These are phyloP conservation scores for Plusia festucae DNA, from an alignment of 2,888 invertebrate genomes.

Conservation along the genomic window DNA sequence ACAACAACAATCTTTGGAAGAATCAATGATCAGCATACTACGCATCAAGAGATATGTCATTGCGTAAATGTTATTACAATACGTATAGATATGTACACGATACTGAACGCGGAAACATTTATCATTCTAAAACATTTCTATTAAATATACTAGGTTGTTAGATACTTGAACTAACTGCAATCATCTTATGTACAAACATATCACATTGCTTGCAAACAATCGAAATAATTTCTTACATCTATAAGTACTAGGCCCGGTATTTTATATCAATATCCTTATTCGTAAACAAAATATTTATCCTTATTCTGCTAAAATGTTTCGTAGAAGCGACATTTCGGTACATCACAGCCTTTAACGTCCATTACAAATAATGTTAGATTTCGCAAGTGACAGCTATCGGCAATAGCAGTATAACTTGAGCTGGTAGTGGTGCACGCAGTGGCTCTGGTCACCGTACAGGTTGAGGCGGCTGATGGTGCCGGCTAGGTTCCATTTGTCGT, in stretches of 20 bases:
- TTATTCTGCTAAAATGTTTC: slow-evolving; percentile 37
- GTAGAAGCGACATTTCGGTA: slow-evolving; percentile 43
- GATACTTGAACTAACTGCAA: no score
- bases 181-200: slow-evolving; percentile 16
- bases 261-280: slow-evolving; percentile 17
- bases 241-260: slow-evolving; percentile 7
- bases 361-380: slow-evolving; percentile 17
- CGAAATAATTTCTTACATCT: slow-evolving; percentile 6
- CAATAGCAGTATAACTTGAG: slow-evolving; percentile 95
- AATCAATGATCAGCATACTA: neutral
- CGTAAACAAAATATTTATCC: slow-evolving; percentile 33
- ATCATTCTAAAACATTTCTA: slow-evolving; percentile 14
- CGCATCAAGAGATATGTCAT: slow-evolving; percentile 23
- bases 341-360: slow-evolving; percentile 65
- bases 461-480: slow-evolving; percentile 94
- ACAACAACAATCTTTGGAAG: slow-evolving; percentile 5
- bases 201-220: slow-evolving; percentile 14
- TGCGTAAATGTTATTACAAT: neutral
- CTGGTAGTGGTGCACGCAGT: slow-evolving; percentile 92
- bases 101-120: slow-evolving; percentile 4
- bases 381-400: slow-evolving; percentile 51
- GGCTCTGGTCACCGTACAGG: slow-evolving; percentile 94
- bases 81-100: slow-evolving; percentile 19
- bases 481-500: slow-evolving; percentile 83
- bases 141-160: slow-evolving; percentile 8